Evolutionary conservation across 2,797 vertebrate species (phyloP), one percentile per base, ranked within the genome.

Genomic region (Chrosomus eos): DNA sequence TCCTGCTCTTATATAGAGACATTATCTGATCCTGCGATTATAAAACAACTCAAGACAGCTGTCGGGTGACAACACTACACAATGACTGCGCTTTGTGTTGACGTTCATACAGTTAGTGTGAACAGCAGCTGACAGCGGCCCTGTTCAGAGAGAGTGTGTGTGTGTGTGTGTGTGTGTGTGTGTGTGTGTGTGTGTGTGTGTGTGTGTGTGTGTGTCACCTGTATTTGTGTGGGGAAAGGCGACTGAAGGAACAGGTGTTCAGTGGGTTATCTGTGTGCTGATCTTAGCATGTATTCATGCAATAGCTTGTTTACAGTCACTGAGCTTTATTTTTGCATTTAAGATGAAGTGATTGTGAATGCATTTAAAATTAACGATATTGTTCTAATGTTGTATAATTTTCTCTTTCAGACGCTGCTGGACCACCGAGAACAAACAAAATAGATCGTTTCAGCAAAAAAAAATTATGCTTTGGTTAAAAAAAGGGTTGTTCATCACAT

Each of bases 1-100:
- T 74, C 80, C 51, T 86, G 31, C 78, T 82, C 88, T 93, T 94
- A 91, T 92, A 94, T 88, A 84, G 67, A 55, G 38, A 28, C 55
- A 13, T 31, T 81, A 87, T 93, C 91, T 87, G 55, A 84, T 81
- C 66, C 60, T 74, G 83, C 71, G 21, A 36, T 90, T 84, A 55
- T 78, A 7, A 19, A 82, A 28, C 70, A 87, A 82, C 90, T 91
- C 89, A 13, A 13, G 38, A n/a, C 68, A 83, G 51, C n/a, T 82
- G 79, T 40, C 51, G 4, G 85, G 48, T 13, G 68, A 38, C 26
- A 10, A 45, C 68, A 10, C 64, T 23, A 21, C 18, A 71, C 68
- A 60, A 18, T 13, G 58, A 31, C 53, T 45, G 60, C 2, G 31
- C n/a, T 40, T 23, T 6, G 26, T 13, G 4, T 21, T 48, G 75